A percentile compares a stretch with the other conserved stretches of the same genome.
Evolutionary conservation across 2,888 invertebrate genomes (phyloP).

Genomic region (Eledona agricola): DNA sequence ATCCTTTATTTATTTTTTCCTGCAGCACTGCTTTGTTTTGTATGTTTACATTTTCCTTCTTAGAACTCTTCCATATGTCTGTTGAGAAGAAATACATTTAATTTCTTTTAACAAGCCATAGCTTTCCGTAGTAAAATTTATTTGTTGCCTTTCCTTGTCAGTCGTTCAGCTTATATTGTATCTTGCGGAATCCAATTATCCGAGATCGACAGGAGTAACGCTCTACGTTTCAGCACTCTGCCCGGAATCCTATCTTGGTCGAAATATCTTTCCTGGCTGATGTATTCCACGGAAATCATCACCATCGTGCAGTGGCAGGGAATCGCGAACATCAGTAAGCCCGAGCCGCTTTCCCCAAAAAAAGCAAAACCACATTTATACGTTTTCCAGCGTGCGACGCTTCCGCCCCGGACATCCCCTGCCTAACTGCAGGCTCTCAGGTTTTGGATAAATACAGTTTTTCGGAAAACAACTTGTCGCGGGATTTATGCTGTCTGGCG

Average conservation of each 20-base stretch:
- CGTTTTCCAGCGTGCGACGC: slow-evolving; percentile 68
- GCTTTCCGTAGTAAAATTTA: too few species aligned
- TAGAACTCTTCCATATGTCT: too few species aligned
- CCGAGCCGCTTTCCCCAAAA: slow-evolving; percentile 1
- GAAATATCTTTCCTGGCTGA: slow-evolving; percentile 83
- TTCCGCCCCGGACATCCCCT: slow-evolving; percentile 71
- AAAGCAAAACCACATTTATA: slow-evolving; percentile 7
- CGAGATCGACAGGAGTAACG: slow-evolving; percentile 1
- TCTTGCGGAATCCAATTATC: too few species aligned
- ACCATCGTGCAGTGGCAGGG: slow-evolving; percentile 84
- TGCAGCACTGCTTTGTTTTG: too few species aligned
- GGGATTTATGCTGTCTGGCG: slow-evolving; percentile 73
- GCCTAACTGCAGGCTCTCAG: slow-evolving; percentile 74
- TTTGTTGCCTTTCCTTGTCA: too few species aligned
- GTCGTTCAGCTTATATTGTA: too few species aligned
- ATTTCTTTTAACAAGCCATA: too few species aligned
- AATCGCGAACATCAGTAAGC: slow-evolving; percentile 75
- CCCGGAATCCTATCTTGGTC: slow-evolving; percentile 79
- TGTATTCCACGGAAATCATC: slow-evolving; percentile 87
- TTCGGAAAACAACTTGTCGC: slow-evolving; percentile 68
- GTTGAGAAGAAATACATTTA: too few species aligned
- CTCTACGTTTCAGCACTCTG: slow-evolving; percentile 67
- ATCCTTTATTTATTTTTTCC: too few species aligned
- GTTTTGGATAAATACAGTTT: slow-evolving; percentile 81
- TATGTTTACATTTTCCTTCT: too few species aligned